These are phyloP conservation scores for Halcyon leucocephala DNA, from an alignment of 2,797 vertebrate genomes.

Conservation along the genomic window DNA sequence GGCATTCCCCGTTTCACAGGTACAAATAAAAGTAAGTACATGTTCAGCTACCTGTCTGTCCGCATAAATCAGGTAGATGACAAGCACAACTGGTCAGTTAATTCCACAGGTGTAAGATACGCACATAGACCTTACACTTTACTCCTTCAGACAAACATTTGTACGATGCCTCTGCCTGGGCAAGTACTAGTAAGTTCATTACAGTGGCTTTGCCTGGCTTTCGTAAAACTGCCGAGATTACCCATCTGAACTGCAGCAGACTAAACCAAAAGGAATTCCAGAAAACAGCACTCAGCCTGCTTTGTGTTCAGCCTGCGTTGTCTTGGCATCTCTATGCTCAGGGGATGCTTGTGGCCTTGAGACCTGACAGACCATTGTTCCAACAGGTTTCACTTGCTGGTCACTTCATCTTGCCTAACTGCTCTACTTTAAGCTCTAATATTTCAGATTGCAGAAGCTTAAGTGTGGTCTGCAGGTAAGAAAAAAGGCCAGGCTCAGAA, in stretches of 20 bases:
- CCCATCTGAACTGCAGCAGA: background rate
- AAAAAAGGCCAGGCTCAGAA: background rate
- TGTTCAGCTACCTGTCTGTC: background rate
- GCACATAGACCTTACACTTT: background rate
- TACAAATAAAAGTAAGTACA: background rate
- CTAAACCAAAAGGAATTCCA: background rate
- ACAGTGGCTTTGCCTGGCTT: background rate
- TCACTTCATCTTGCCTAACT: background rate
- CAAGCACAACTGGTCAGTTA: background rate
- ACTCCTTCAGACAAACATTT: background rate
- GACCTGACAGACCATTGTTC: background rate
- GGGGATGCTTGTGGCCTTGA: background rate
- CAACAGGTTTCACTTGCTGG: background rate
- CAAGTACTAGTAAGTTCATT: background rate
- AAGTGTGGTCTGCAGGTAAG: accelerated
- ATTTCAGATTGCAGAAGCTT: background rate
- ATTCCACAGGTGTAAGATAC: background rate
- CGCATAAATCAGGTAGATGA: background rate
- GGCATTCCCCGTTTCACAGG: background rate
- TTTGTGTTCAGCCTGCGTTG: background rate
- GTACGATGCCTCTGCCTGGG: background rate
- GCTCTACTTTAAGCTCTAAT: background rate
- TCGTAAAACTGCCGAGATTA: background rate
- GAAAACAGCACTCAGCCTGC: background rate
- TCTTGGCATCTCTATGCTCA: accelerated